Base-by-base conservation (phyloP, 2,113 vertebrate genomes). In the Capreolus pygargus region DNA sequence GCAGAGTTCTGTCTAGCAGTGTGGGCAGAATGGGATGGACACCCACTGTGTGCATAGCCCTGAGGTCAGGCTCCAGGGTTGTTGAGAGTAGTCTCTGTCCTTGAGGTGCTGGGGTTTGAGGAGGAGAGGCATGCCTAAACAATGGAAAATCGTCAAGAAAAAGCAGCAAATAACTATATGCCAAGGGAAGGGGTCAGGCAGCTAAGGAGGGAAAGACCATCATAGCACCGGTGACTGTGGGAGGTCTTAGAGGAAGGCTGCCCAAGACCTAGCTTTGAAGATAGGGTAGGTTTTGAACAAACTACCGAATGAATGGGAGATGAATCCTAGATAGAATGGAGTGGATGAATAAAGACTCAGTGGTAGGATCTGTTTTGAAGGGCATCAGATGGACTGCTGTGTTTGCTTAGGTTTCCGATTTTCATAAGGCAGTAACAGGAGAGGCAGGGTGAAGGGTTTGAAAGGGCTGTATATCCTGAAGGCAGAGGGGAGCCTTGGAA, bases 361-460 rank as follows among this genome's bases (percentile, higher is more conserved):
- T 45, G 17, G 36, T 36, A 23, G 39, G 85, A 10, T 33, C 47
- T 83, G 23, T 60, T 64, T n/a, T 13, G 54, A 27, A 7, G 33
- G 50, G n/a, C 55, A 19, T 0, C 9, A 76, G 21, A 3, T 25
- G 30, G 54, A 39, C 6, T 5, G 4, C 36, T 57, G 2, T n/a
- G 5, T 45, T 74, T 81, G 7, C 17, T 79, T 9, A 30, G 78
- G 43, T 58, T 52, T 88, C 36, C 2, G 1, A 21, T 70, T 79
- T 79, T 30, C 3, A 0, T 27, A 2, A 17, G n/a, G 61, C 28
- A 91, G 6, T 28, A 6, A 85, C 9, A 43, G 55, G 28, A 93
- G 76, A 85, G 30, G 5, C 13, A 36, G 54, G 39, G 33, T 19
- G n/a, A n/a, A 36, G 28, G 15, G 11, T 89, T 90, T 82, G 76